Base-by-base conservation (phyloP, 2,113 vertebrate species). In the Macheiramphus alcinus region DNA sequence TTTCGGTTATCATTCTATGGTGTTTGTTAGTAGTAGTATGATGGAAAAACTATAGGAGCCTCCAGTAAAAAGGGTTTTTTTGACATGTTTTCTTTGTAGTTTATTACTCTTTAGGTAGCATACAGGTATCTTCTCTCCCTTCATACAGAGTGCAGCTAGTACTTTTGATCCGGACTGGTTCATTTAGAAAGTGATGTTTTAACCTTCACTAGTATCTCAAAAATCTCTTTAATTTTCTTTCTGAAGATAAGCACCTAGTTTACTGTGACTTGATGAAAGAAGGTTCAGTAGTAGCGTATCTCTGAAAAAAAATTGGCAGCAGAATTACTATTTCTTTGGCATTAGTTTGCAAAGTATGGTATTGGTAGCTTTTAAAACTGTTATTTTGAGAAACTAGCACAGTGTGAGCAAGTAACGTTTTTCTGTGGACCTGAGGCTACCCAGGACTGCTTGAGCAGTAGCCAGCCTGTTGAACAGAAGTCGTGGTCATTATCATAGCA, bases 41-140 rank as follows among this genome's bases (percentile, higher is more conserved):
- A 50, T 36, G 29, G 45, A 38, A 59, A 73, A 47, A 42, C 3
- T 66, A 4, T 5, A 26, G 67, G 7, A 45, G 8, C 14, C 22
- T 56, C 25, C 2, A 18, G 7, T 18, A 5, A 45, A 7, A 65
- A 42, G 7, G 48, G 1, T 3, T 3, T 26, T 14, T 19, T 36
- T 85, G 4, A 21, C 2, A 6, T 25, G 5, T 6, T 71, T 71
- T 58, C 32, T 8, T 67, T 62, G 3, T 9, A 5, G 53, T 48
- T 86, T 36, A 7, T 53, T 43, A 25, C 13, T 53, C 13, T 43
- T 53, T 47, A 29, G 3, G 11, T 36, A n/a, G 7, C 9, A 7
- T 32, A 9, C 4, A 12, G 16, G 4, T 56, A 7, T 80, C 0
- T n/a, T 65, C 19, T 50, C 3, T 80, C 3, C 23, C 4, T 67